phyloP scores from a whole-genome alignment of 2,888 invertebrate genomes.

The Podotricha telesiphe region DNA sequence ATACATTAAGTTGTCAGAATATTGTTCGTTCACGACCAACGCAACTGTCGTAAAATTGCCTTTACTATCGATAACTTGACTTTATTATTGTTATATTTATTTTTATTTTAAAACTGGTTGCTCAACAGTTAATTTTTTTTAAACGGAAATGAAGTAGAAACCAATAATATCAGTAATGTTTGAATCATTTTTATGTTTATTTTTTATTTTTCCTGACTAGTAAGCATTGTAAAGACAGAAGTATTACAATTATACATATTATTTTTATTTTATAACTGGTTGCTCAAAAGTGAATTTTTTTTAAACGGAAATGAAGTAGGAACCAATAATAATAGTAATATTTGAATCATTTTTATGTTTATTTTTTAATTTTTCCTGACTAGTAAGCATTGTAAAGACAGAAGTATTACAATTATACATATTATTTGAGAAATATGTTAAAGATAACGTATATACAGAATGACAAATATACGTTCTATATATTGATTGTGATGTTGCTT shows the following conservation, averaged over 20 bases:
- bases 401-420: no score
- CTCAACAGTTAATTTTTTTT: slow-evolving; percentile 16
- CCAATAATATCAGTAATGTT: slow-evolving; percentile 2
- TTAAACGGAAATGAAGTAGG: slow-evolving; percentile 26
- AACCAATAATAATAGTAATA: slow-evolving; percentile 2
- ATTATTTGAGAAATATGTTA: no score
- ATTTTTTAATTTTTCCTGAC: background rate
- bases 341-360: background rate
- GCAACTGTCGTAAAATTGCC: slow-evolving; percentile 38
- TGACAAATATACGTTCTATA: no score
- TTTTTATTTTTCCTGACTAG: background rate
- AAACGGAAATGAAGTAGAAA: slow-evolving; percentile 25
- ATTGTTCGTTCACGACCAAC: slow-evolving; percentile 28
- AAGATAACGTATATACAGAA: no score
- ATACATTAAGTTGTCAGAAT: slow-evolving; percentile 24
- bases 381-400: no score
- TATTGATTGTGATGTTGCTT: no score
- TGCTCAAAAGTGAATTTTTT: slow-evolving; percentile 13
- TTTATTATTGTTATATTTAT: slow-evolving; percentile 38
- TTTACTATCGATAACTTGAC: slow-evolving; percentile 35
- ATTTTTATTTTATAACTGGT: slow-evolving; percentile 33
- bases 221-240: no score
- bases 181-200: background rate
- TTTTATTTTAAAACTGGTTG: slow-evolving; percentile 31
- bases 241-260: slow-evolving; percentile 5